Conservation (phyloP, 1,140 invertebrate genomes). For the Lordiphosa collinella region DNA sequence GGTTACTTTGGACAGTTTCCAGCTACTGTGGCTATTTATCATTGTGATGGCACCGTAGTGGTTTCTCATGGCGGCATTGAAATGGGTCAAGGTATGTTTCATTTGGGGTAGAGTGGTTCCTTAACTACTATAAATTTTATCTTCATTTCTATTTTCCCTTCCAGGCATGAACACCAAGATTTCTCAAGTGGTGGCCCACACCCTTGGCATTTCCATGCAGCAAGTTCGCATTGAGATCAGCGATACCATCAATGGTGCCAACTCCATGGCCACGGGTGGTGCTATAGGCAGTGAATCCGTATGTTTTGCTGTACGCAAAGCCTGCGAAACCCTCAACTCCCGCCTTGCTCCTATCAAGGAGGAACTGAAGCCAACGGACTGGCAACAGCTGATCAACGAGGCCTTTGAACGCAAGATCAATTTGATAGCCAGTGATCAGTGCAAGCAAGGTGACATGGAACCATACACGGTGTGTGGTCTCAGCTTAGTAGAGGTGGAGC, state of each 20-base stretch:
- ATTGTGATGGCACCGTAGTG: slow-evolving; percentile 87
- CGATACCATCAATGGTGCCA: slow-evolving; percentile 84
- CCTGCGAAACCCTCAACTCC: slow-evolving; percentile 84
- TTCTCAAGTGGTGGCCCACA: slow-evolving; percentile 88
- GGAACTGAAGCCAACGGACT: slow-evolving; percentile 81
- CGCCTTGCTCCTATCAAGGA: slow-evolving; percentile 84
- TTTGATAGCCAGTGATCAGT: slow-evolving; percentile 83
- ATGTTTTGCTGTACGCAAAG: slow-evolving; percentile 84
- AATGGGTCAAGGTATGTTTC: slow-evolving; percentile 87
- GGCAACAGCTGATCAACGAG: slow-evolving; percentile 84
- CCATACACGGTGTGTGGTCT: slow-evolving; percentile 83
- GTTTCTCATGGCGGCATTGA: slow-evolving; percentile 90
- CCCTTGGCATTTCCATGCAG: slow-evolving; percentile 86
- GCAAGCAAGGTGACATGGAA: slow-evolving; percentile 76
- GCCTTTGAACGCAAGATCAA: slow-evolving; percentile 83
- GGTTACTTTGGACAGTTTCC: slow-evolving; percentile 83
- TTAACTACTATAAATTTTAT: too few relatives aligned
- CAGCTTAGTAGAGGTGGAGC: slow-evolving; percentile 84
- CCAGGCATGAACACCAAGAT: slow-evolving; percentile 84
- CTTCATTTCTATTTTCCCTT: too few relatives aligned
- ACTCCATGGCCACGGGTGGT: slow-evolving; percentile 85
- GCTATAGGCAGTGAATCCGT: slow-evolving; percentile 86
- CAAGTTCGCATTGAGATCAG: slow-evolving; percentile 86
- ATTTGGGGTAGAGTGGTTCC: too few relatives aligned
- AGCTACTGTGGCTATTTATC: slow-evolving; percentile 86